Conservation (phyloP, 2,888 invertebrate species). For the Ennomos quercinarius region DNA sequence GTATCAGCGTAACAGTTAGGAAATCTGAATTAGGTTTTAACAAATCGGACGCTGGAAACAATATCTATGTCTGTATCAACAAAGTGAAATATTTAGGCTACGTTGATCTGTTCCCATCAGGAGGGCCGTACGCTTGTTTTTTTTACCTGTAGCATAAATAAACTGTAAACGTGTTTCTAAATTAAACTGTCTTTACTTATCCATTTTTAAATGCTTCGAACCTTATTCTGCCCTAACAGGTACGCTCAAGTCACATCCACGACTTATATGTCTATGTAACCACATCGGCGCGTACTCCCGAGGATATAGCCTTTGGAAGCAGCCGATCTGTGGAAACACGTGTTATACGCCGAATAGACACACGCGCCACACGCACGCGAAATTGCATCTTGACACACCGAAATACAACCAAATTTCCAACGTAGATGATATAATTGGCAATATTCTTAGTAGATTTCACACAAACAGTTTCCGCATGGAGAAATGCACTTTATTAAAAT, state of each 20-base stretch:
- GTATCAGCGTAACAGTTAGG: too few species aligned
- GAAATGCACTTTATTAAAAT: constrained; percentile 9
- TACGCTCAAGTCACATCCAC: constrained; percentile 10
- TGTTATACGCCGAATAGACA: constrained; percentile 17
- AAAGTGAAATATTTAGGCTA: too few species aligned
- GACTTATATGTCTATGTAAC: constrained; percentile 8
- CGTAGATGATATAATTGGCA: constrained; percentile 1
- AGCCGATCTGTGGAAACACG: constrained; percentile 20
- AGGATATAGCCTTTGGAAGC: constrained; percentile 21
- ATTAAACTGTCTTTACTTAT: too few species aligned
- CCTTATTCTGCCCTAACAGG: background rate
- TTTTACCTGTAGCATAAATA: too few species aligned
- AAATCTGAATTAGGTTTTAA: too few species aligned
- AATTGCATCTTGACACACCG: constrained; percentile 6
- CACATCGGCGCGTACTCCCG: constrained; percentile 3
- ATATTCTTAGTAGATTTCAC: constrained; percentile 10
- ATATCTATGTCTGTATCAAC: too few species aligned
- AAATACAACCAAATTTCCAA: constrained; percentile 3
- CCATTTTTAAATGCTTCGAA: constrained; percentile 4
- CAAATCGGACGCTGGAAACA: too few species aligned
- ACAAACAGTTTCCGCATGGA: background rate
- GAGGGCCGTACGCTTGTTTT: too few species aligned
- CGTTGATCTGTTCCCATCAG: too few species aligned
- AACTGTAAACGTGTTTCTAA: too few species aligned
- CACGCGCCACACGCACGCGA: constrained; percentile 1